Conservation (phyloP, 2,113 vertebrate genomes). For the Myotis brandtii region DNA sequence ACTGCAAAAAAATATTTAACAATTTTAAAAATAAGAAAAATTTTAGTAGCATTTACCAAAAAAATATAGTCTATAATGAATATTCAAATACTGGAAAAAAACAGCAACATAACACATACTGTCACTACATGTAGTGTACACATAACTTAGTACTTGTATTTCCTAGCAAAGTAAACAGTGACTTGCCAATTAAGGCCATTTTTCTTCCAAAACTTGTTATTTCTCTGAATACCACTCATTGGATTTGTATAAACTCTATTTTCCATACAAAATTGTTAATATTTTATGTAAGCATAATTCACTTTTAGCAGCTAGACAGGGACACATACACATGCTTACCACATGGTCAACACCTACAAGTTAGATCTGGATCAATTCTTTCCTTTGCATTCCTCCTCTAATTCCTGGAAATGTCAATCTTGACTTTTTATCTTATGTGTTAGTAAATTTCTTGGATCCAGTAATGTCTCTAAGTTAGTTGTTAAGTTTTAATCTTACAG, state of each 20-base stretch:
- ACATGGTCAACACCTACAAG: not conserved
- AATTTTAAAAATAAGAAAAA: not conserved
- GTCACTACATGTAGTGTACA: not conserved
- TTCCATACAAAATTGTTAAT: not conserved
- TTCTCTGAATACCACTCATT: not conserved
- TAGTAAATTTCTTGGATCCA: not conserved
- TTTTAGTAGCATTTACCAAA: not conserved
- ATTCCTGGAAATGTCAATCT: not conserved
- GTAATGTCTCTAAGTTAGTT: not conserved
- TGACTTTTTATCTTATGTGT: not conserved
- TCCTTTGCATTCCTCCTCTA: not conserved
- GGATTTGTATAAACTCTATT: not conserved
- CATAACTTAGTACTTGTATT: not conserved
- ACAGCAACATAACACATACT: not conserved
- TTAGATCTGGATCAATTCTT: not conserved
- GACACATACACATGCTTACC: not conserved
- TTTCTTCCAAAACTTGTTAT: conserved; percentile 34
- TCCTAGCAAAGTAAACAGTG: not conserved
- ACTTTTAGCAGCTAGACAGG: not conserved
- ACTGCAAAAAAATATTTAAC: not conserved
- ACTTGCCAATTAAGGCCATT: not conserved
- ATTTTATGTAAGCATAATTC: not conserved
- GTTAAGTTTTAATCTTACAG: conserved; percentile 34
- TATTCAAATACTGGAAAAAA: conserved; percentile 12
- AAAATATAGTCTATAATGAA: not conserved